phyloP scores from a whole-genome alignment of 2,113 vertebrate species.

The Phycodurus eques region DNA sequence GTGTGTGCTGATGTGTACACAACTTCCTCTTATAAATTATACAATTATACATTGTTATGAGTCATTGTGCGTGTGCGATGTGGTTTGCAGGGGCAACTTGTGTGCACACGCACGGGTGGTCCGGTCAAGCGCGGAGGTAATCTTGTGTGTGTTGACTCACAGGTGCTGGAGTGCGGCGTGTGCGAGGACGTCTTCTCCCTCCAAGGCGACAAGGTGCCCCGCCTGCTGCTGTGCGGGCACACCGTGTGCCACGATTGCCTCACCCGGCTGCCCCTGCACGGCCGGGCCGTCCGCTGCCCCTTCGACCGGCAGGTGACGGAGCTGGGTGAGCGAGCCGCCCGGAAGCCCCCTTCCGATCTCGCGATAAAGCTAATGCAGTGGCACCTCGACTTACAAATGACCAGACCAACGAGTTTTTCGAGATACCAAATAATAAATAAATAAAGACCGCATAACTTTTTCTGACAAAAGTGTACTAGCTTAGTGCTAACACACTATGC shows the following conservation, averaged over 20 bases:
- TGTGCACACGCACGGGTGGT: no score
- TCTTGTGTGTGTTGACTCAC: neutral
- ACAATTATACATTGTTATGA: no score
- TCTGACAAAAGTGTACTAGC: no score
- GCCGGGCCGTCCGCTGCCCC: constrained; percentile 91
- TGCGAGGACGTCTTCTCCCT: constrained; percentile 98
- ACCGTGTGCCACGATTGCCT: constrained; percentile 97
- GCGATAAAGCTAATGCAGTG: no score
- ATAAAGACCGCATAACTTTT: no score
- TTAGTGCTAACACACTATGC: no score
- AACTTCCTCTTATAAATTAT: no score
- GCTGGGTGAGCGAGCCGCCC: constrained; percentile 76
- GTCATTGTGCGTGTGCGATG: neutral
- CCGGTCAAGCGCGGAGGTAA: neutral
- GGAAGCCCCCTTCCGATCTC: neutral
- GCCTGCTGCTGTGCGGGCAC: constrained; percentile 91
- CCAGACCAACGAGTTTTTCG: no score
- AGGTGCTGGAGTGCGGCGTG: constrained; percentile 97
- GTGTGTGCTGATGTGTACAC: no score
- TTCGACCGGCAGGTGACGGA: constrained; percentile 97
- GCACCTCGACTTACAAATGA: no score
- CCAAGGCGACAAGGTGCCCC: constrained; percentile 96
- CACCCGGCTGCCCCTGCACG: constrained; percentile 91
- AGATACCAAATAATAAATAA: no score
- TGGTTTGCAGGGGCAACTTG: no score